Conservation (phyloP, 2,888 invertebrate species). For the Suillia variegata region DNA sequence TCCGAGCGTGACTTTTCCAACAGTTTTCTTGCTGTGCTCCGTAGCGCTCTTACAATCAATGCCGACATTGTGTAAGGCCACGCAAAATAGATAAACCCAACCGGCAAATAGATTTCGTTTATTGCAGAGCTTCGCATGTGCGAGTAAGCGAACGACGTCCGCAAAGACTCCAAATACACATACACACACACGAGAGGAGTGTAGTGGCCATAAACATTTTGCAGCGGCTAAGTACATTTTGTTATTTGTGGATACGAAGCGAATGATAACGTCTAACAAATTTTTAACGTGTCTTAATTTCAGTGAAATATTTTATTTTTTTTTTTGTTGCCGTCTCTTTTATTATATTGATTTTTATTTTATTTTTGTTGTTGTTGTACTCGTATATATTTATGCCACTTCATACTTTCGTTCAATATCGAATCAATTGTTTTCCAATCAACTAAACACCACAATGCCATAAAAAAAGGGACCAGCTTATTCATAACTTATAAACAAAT, state of each 20-base stretch:
- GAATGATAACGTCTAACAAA: slow-evolving; percentile 52
- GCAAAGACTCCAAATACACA: background rate
- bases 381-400: too few species aligned
- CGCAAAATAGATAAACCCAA: slow-evolving; percentile 8
- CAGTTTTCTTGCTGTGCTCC: too few species aligned
- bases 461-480: slow-evolving; percentile 11
- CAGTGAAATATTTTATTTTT: too few species aligned
- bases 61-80: slow-evolving; percentile 33
- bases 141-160: background rate
- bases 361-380: too few species aligned
- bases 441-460: background rate
- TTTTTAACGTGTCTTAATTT: slow-evolving; percentile 23
- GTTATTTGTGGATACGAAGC: slow-evolving; percentile 27
- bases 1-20: too few species aligned
- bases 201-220: background rate
- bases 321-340: too few species aligned
- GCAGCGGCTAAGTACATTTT: background rate
- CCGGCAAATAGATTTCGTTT: background rate
- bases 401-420: too few species aligned
- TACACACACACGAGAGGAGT: background rate
- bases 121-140: background rate
- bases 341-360: too few species aligned
- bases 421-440: background rate
- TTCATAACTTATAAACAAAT: slow-evolving; percentile 14
- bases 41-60: slow-evolving; percentile 30